phyloP scores from a whole-genome alignment of 2,113 vertebrate species.

The Dendrocopos noguchii region DNA sequence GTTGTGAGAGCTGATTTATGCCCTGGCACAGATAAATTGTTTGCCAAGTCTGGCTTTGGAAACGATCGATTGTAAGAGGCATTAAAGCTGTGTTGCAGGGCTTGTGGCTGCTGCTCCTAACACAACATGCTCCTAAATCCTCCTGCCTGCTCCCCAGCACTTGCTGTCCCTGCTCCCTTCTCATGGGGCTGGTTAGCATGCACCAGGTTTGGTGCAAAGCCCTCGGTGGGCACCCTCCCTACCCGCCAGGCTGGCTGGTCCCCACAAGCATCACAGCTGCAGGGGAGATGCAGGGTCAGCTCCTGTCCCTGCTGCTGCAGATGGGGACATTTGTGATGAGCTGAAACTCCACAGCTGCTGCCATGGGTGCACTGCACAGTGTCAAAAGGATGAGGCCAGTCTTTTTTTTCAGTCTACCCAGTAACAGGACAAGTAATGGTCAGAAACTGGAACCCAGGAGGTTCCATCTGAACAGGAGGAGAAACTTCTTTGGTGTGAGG shows the following conservation, averaged over 20 bases:
- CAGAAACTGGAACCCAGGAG: too few species aligned
- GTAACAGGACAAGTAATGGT: too few species aligned
- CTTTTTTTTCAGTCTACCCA: too few species aligned
- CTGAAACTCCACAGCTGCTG: fast-evolving
- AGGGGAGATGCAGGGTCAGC: neutral
- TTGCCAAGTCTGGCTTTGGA: neutral
- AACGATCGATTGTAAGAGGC: neutral
- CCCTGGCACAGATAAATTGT: neutral
- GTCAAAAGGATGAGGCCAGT: too few species aligned
- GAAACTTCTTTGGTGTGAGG: too few species aligned
- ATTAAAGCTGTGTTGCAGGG: neutral
- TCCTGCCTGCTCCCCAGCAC: neutral
- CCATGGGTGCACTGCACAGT: too few species aligned
- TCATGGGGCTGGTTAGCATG: fast-evolving
- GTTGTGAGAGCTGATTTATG: neutral
- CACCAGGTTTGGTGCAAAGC: fast-evolving
- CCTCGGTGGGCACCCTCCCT: neutral
- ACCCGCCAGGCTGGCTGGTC: neutral
- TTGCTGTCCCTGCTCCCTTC: neutral
- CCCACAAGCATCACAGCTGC: fast-evolving
- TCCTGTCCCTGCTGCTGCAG: neutral
- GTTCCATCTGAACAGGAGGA: too few species aligned
- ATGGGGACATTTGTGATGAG: neutral
- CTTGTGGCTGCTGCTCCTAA: neutral
- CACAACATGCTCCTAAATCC: fast-evolving